Percentiles rank a stretch among this genome's conserved stretches.
Conservation (phyloP, 2,797 vertebrate species). For the Fringilla coelebs region DNA sequence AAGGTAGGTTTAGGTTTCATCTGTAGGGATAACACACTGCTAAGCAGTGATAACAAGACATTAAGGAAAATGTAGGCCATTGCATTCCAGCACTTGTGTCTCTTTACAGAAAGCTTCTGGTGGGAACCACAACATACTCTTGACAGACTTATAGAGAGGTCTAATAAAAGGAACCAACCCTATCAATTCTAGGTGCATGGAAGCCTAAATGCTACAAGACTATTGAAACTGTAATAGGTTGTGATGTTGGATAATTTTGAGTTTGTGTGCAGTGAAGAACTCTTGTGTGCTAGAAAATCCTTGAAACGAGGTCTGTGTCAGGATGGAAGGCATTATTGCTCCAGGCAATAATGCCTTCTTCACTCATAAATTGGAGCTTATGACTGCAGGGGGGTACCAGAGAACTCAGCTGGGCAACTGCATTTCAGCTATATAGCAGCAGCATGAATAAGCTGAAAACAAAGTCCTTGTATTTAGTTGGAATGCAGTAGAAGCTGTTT, state of each 20-base stretch:
- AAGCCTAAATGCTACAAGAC: background rate
- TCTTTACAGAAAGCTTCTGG: background rate
- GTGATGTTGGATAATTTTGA: background rate
- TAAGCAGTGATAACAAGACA: background rate
- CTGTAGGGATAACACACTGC: background rate
- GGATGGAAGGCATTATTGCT: background rate
- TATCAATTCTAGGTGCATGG: background rate
- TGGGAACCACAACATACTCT: background rate
- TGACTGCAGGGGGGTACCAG: background rate
- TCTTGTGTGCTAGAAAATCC: background rate
- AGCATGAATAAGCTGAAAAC: background rate
- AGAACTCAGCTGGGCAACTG: background rate
- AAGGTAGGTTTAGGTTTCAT: background rate
- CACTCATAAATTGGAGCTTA: background rate
- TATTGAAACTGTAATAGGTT: background rate
- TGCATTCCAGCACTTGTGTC: background rate
- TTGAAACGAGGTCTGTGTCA: background rate
- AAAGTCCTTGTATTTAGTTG: background rate
- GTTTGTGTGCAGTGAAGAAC: background rate
- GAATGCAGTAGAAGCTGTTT: background rate
- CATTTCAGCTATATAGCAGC: background rate
- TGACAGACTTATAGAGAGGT: background rate
- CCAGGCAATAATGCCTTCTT: background rate
- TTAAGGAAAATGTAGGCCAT: background rate
- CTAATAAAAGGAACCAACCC: background rate